Base-by-base conservation (phyloP, 1,140 invertebrate genomes). In the Diabrotica undecimpunctata region DNA sequence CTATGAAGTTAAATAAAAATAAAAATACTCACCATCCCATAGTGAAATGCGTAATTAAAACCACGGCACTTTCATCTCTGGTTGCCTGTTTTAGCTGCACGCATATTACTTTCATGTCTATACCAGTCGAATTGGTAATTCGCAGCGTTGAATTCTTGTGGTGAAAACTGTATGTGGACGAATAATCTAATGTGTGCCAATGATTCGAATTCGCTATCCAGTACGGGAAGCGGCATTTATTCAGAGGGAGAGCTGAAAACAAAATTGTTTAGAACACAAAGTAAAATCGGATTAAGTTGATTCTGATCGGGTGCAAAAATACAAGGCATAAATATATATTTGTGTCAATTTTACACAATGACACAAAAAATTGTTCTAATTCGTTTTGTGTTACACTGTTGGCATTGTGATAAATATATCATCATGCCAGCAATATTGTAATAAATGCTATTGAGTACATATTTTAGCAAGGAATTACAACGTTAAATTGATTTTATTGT, bases 181-280 rank as follows among this genome's bases (percentile, higher is more conserved):
- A 82, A 69, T 86, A 86, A 79, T 90, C 88, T 67, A 90, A 77
- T 4, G 88, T 87, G 75, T 89, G 86, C 88, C 88, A 90, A 38
- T 87, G 87, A 61, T 84, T 82, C 46, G 84, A 83, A 67, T 79
- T 82, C 13, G 86, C 85, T 76, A 90, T 79, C 88, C 88, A 90
- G 5, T 78, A 73, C 0, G 88, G 88, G 73, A 87, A 90, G 65
- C 84, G 85, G 74, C 88, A 90, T 74, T 85, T 86, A 72, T 80
- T 83, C 54, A 81, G 77, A 7, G 84, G 79, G 66, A 84, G 82
- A 54, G 86, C 86, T 83, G 80, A 74, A 79, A 80, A n/a, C 8
- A 46, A 46, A 46, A 10, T n/a, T 46, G n/a, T 46, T 46, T 46
- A 25, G 25, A 25, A 25, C 25, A 25, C 25, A 25, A 4, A 25